Percentiles rank a stretch among this genome's conserved stretches.
These are phyloP conservation scores for Poecile atricapillus DNA, from an alignment of 2,113 vertebrate species.

Conservation along the genomic window DNA sequence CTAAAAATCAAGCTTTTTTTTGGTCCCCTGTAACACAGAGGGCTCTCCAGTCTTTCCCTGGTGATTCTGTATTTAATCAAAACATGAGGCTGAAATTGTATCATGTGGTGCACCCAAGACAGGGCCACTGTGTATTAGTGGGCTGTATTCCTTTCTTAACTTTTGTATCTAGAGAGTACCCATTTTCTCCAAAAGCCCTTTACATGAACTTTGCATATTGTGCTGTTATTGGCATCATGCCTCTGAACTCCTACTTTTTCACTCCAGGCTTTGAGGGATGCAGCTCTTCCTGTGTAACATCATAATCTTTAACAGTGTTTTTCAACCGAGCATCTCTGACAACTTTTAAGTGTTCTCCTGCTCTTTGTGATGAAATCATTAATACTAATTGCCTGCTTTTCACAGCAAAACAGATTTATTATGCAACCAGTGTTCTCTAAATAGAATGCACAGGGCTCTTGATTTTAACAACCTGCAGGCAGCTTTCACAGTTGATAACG, in stretches of 20 bases:
- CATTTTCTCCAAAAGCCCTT: background rate
- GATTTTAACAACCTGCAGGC: conserved; percentile 55
- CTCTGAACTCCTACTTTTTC: background rate
- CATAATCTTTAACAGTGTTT: background rate
- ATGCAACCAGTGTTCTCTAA: conserved; percentile 56
- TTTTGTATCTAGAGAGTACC: background rate
- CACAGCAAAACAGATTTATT: conserved; percentile 49
- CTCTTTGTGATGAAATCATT: conserved; percentile 30
- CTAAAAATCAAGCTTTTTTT: background rate
- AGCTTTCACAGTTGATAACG: conserved; percentile 64
- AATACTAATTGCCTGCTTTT: conserved; percentile 64
- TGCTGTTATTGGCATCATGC: background rate
- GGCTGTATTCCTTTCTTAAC: background rate
- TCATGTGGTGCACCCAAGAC: fast-evolving
- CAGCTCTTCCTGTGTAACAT: background rate
- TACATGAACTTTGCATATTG: fast-evolving
- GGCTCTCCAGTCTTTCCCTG: background rate
- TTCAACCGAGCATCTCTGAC: background rate
- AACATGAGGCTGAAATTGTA: background rate
- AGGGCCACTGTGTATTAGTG: background rate
- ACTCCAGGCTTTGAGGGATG: background rate
- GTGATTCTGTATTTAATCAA: background rate
- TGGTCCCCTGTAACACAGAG: background rate
- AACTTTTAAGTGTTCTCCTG: background rate
- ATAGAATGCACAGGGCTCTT: conserved; percentile 40